Base-by-base conservation (phyloP, 2,113 vertebrate species). In the Leiothrix lutea region DNA sequence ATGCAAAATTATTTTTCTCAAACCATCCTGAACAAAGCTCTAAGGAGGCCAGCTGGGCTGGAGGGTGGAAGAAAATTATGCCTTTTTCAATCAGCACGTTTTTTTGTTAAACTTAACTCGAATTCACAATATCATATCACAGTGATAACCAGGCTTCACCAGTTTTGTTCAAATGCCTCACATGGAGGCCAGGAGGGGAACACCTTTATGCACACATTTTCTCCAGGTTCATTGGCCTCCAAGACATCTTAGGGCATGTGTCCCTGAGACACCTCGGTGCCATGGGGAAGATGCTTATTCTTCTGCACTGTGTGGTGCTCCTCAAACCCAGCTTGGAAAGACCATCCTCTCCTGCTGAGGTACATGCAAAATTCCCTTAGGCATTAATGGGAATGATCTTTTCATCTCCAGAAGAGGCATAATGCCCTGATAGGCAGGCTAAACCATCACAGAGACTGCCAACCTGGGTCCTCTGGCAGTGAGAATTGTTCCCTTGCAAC, bases 41-140 rank as follows among this genome's bases (percentile, higher is more conserved):
- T 88, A 58, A 90, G 93, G 74, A 95, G 75, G 74, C 65, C 57
- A 90, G 71, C 92, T 92, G 88, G 82, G 74, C 47, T 92, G 51
- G 72, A 88, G 62, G 50, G 24, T 33, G 29, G 56, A 77, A 80
- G 42, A 80, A 77, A 82, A 69, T 5, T 0, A 70, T 42, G 21
- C 26, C 16, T 75, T 61, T 82, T 80, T 45, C 45, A 66, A 20
- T 51, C 35, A 47, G 48, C 17, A 18, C 19, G n/a, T 65, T 85
- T 23, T 80, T 77, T 65, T 6, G 4, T 18, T 82, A 8, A 86
- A 50, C 7, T 64, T 67, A 61, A 69, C 22, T 44, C 24, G 2
- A 85, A 80, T 51, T 88, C 36, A 72, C 8, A 61, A 22, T 69
- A 31, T 23, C 38, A 7, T 11, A 9, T 40, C 26, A 38, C 51